These are phyloP conservation scores for Nesidiocoris tenuis DNA, from an alignment of 2,888 invertebrate species.

Conservation along the genomic window DNA sequence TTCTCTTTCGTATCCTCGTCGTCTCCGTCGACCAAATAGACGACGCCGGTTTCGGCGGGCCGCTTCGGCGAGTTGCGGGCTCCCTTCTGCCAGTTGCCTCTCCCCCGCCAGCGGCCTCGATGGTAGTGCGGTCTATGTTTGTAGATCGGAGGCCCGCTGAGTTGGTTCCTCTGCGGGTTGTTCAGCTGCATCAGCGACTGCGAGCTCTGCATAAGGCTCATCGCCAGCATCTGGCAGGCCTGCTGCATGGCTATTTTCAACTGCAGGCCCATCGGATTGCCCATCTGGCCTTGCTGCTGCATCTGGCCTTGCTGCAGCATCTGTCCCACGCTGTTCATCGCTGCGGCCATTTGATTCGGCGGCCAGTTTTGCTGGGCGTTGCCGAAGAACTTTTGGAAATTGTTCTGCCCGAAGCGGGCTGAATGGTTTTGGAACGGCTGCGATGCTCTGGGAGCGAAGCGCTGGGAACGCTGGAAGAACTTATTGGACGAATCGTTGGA, in stretches of 20 bases:
- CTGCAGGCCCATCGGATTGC: not conserved
- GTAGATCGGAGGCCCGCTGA: not conserved
- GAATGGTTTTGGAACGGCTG: not conserved
- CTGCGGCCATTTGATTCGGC: not conserved
- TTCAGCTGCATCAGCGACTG: slow-evolving; percentile 40
- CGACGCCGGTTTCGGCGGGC: not conserved
- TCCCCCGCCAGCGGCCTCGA: not conserved
- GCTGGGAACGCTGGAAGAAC: not conserved
- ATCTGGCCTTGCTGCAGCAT: not conserved
- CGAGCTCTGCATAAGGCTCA: slow-evolving; percentile 47
- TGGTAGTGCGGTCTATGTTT: no score
- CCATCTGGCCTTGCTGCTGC: slow-evolving; percentile 1
- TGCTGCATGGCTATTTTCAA: slow-evolving; percentile 34
- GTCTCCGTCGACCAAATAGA: not conserved
- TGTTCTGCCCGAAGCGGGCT: not conserved
- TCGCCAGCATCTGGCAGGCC: slow-evolving; percentile 46
- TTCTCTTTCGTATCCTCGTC: slow-evolving; percentile 23
- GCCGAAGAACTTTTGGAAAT: not conserved
- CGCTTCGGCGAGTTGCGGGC: not conserved
- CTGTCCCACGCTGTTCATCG: not conserved
- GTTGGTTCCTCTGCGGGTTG: not conserved
- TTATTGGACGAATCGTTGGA: not conserved
- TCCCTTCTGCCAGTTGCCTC: not conserved
- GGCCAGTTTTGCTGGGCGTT: not conserved
- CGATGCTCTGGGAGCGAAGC: not conserved